Evolutionary conservation across 2,797 vertebrate genomes (phyloP), one percentile per base, ranked within the genome.

Genomic region (Danio choprae): DNA sequence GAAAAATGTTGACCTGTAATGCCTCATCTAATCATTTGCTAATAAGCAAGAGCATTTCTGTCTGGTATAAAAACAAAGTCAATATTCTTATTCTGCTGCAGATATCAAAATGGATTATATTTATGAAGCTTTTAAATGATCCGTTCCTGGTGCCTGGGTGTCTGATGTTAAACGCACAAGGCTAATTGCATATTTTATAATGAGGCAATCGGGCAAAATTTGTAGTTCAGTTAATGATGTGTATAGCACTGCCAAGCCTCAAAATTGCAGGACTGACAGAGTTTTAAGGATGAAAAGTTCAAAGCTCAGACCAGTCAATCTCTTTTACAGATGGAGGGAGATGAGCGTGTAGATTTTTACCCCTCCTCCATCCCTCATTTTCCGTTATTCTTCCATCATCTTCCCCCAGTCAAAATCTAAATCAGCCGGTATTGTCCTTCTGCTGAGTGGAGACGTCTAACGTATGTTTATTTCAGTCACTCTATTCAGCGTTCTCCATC

Each of bases 141-240:
- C 46, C 40, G 22, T 75, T 83, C 41, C 8, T 70, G 71, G 40
- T 50, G 63, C 55, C 63, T 50, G 10, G 83, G 29, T 68, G 78
- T 85, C 43, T 40, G 43, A 82, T 83, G 83, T 87, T 86, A 74
- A 79, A 81, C 78, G 58, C 65, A 74, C 84, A 84, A 83, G 84
- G 76, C 58, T 81, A 5, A 81, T 79, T 85, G 44, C 87, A 85
- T 81, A 46, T 84, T 81, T 83, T 79, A 91, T 81, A 88, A 86
- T 86, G 82, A 85, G 80, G 71, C 82, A 60, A 82, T 83, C 83
- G 85, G 68, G 70, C 74, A 76, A 83, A 88, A 88, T 83, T 88
- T 72, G 77, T 72, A 36, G 86, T 88, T 77, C 56, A 85, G 68
- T 83, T 44, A 16, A 87, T 73, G 69, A 64, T 80, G 69, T 80